Percentiles rank a stretch among this genome's conserved stretches.
phyloP scores from a whole-genome alignment of 64 coral and sea anemone species.

The Trachythela sp. region DNA sequence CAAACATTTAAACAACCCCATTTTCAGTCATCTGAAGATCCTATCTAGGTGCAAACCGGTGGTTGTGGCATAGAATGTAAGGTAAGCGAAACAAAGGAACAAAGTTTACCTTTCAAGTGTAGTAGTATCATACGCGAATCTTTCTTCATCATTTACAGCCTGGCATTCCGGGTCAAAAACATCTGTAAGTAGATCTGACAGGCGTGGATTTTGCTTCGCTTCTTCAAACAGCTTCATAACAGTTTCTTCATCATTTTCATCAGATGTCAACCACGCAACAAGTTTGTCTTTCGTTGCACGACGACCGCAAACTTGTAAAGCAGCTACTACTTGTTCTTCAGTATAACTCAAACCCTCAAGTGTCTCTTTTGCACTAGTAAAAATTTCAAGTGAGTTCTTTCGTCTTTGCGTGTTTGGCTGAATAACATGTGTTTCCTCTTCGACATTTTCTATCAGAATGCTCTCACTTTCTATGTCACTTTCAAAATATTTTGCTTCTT shows the following conservation, averaged over 20 bases:
- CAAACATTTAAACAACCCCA: no score
- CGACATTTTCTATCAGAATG: not conserved
- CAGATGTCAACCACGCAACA: not conserved
- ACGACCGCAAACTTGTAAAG: slow-evolving; percentile 21
- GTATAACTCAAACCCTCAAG: slow-evolving; percentile 21
- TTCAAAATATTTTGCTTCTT: not conserved
- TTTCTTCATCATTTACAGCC: not conserved
- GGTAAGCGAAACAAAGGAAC: no score
- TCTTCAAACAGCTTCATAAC: slow-evolving; percentile 30
- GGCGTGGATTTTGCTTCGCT: slow-evolving; percentile 20
- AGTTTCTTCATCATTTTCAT: slow-evolving; percentile 32
- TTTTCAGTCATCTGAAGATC: no score
- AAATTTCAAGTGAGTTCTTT: not conserved
- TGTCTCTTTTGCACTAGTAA: not conserved
- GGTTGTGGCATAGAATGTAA: no score
- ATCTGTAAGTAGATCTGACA: not conserved
- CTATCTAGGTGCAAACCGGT: no score
- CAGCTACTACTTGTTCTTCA: slow-evolving; percentile 27
- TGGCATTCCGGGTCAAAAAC: not conserved
- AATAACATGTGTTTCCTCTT: not conserved
- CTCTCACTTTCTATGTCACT: not conserved
- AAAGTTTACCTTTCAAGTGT: no score
- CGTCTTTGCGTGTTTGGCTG: not conserved
- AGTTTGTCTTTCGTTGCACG: slow-evolving; percentile 40
- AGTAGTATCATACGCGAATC: no score